phyloP scores from a whole-genome alignment of 1,140 invertebrate genomes.

The Zaprionus taronus region DNA sequence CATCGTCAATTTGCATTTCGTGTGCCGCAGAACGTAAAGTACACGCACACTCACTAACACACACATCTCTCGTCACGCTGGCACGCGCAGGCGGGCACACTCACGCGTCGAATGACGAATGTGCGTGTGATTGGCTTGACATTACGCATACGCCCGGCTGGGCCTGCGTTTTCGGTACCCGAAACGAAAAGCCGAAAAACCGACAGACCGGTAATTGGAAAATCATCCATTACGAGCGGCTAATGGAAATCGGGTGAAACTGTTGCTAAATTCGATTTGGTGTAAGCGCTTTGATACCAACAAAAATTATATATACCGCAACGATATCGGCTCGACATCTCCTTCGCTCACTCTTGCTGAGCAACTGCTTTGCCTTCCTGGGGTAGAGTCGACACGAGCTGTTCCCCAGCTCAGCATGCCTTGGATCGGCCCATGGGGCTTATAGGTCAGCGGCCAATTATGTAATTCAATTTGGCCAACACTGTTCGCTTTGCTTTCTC shows the following conservation, averaged over 20 bases:
- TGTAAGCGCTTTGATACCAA: slow-evolving; percentile 70
- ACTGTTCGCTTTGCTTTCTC: slow-evolving; percentile 24
- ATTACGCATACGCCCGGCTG: slow-evolving; percentile 61
- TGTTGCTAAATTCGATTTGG: slow-evolving; percentile 78
- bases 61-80: not conserved
- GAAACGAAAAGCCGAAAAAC: slow-evolving; percentile 21
- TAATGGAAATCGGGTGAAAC: slow-evolving; percentile 77
- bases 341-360: not conserved
- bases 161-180: not conserved
- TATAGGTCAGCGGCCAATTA: slow-evolving; percentile 58
- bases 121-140: slow-evolving; percentile 56
- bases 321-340: slow-evolving; percentile 10
- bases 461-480: slow-evolving; percentile 67
- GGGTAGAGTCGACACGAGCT: slow-evolving; percentile 1
- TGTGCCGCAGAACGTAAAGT: slow-evolving; percentile 13
- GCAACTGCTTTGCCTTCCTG: not conserved
- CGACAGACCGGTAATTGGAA: slow-evolving; percentile 76
- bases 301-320: slow-evolving; percentile 30
- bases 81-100: not conserved
- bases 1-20: slow-evolving; percentile 72
- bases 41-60: slow-evolving; percentile 5
- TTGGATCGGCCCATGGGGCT: slow-evolving; percentile 3
- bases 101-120: slow-evolving; percentile 61
- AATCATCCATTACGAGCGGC: slow-evolving; percentile 77
- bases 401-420: slow-evolving; percentile 5